phyloP scores from a whole-genome alignment of 2,113 vertebrate species.

The Acrocephalus kingi region DNA sequence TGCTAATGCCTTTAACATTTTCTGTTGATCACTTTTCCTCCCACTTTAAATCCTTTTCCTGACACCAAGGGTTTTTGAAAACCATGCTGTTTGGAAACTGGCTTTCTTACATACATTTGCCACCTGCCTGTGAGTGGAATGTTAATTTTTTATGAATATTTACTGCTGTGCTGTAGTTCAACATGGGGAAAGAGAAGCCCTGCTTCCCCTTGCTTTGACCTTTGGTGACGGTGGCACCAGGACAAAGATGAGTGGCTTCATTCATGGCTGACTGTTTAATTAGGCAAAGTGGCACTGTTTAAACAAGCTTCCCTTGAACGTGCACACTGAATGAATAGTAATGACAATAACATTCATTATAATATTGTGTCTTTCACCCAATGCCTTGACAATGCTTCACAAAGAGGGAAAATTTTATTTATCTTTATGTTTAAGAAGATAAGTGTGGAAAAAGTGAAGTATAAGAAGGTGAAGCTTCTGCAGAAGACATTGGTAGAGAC shows the following conservation, averaged over 20 bases:
- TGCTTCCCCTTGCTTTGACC: not conserved
- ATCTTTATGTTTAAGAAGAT: not conserved
- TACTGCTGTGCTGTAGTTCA: not conserved
- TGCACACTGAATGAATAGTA: slow-evolving; percentile 7
- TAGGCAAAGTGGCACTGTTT: not conserved
- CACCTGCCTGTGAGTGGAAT: not conserved
- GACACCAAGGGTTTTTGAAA: not conserved
- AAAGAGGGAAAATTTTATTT: not conserved
- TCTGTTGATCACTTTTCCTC: not conserved
- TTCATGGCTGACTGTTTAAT: slow-evolving; percentile 10
- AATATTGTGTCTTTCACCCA: not conserved
- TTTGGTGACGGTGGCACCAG: not conserved
- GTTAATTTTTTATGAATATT: not conserved
- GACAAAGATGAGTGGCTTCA: slow-evolving; percentile 18
- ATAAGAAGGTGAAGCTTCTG: not conserved
- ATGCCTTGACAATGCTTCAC: not conserved
- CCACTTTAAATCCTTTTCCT: not conserved
- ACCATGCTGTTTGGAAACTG: not conserved
- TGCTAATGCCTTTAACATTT: not conserved
- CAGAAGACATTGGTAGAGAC: not conserved
- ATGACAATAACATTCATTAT: not conserved
- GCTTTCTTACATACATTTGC: not conserved
- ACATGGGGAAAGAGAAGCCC: not conserved
- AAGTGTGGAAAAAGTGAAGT: not conserved
- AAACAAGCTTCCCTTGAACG: not conserved